Conservation (phyloP, 2,888 invertebrate species). For the Pheosia tremula region DNA sequence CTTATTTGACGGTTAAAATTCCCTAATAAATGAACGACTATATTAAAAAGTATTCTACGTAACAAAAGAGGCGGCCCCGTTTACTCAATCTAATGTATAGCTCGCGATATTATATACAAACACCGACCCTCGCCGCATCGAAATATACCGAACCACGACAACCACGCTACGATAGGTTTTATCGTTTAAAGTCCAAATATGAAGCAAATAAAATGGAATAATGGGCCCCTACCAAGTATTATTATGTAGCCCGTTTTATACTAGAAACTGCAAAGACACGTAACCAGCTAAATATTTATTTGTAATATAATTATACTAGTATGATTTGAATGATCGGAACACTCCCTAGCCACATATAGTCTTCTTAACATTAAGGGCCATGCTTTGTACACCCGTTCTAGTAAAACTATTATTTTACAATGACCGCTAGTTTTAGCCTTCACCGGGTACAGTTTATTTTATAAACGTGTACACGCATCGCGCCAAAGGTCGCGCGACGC, state of each 20-base stretch:
- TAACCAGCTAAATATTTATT: slow-evolving; percentile 9
- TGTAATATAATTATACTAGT: slow-evolving; percentile 12
- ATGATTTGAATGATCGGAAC: slow-evolving; percentile 8
- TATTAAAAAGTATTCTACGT: slow-evolving; percentile 60
- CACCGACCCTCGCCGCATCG: slow-evolving; percentile 15
- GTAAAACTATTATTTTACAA: slow-evolving; percentile 6
- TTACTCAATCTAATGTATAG: slow-evolving; percentile 61
- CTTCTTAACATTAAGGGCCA: slow-evolving; percentile 17
- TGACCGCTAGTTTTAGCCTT: slow-evolving; percentile 14
- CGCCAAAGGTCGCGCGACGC: slow-evolving; percentile 22
- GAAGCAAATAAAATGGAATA: slow-evolving; percentile 11
- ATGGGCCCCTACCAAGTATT: background rate
- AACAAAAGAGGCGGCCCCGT: slow-evolving; percentile 79
- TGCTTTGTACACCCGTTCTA: slow-evolving; percentile 4
- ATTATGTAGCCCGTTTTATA: background rate
- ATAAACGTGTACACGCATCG: slow-evolving; percentile 24
- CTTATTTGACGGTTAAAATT: slow-evolving; percentile 69
- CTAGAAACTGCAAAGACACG: background rate
- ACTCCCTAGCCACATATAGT: slow-evolving; percentile 8
- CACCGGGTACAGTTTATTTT: slow-evolving; percentile 22
- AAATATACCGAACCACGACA: background rate
- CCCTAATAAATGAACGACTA: slow-evolving; percentile 70
- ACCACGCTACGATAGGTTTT: slow-evolving; percentile 10
- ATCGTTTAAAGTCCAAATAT: slow-evolving; percentile 10
- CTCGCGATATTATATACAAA: slow-evolving; percentile 16